Percentiles rank a stretch among this genome's conserved stretches.
phyloP scores from a whole-genome alignment of 2,113 vertebrate species.

The Trochalopteron elliotii region DNA sequence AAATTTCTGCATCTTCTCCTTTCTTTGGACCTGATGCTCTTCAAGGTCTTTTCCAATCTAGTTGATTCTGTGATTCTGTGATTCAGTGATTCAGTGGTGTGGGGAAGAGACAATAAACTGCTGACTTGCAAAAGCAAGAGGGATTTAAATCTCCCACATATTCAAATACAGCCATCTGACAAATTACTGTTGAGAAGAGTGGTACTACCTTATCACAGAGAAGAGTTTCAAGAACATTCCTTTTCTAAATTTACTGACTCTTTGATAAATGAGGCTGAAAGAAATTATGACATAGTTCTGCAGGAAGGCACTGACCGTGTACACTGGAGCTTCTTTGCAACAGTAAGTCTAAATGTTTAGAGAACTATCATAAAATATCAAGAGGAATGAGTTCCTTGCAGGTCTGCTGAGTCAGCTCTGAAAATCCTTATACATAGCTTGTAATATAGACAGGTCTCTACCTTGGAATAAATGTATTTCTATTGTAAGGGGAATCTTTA shows the following conservation, averaged over 20 bases:
- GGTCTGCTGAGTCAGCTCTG: not conserved
- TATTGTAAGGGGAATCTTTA: not conserved
- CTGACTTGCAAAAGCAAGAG: not conserved
- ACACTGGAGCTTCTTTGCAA: not conserved
- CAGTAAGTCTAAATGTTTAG: not conserved
- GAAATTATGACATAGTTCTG: not conserved
- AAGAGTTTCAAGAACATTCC: not conserved
- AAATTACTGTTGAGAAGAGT: not conserved
- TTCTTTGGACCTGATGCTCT: not conserved
- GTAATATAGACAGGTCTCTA: not conserved
- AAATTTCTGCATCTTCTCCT: not conserved
- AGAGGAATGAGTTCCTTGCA: not conserved
- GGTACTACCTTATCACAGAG: not conserved
- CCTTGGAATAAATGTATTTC: not conserved
- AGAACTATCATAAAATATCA: not conserved
- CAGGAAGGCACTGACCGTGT: not conserved
- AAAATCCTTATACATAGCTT: not conserved
- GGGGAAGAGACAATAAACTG: not conserved
- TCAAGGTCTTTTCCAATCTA: not conserved
- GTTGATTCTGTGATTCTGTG: not conserved
- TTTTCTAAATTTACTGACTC: not conserved
- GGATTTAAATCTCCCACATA: not conserved
- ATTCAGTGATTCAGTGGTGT: not conserved
- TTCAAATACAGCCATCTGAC: not conserved
- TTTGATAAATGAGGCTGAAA: not conserved